Percentiles rank a stretch among this genome's conserved stretches.
Conservation (phyloP, 1,140 invertebrate genomes). For the Teleopsis dalmanni region DNA sequence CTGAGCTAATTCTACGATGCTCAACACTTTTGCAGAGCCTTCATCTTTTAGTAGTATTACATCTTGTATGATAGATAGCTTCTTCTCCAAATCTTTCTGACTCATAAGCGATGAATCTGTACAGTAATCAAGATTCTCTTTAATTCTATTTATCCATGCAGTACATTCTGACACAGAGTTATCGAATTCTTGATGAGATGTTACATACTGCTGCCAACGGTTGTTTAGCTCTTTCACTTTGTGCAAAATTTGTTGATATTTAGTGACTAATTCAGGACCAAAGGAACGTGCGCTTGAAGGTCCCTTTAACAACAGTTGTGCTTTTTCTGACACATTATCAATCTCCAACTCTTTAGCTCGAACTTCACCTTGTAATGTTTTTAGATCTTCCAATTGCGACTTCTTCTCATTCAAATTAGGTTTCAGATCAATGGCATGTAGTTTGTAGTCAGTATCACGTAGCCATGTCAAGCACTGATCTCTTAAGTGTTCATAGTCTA, state of each 20-base stretch:
- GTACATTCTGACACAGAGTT: constrained; percentile 69
- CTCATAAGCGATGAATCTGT: constrained; percentile 71
- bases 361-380: constrained; percentile 78
- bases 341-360: constrained; percentile 87
- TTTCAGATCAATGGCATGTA: constrained; percentile 85
- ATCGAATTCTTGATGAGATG: constrained; percentile 81
- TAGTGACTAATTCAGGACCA: constrained; percentile 78
- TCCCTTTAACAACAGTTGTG: constrained; percentile 73
- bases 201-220: constrained; percentile 88
- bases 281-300: constrained; percentile 51
- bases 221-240: constrained; percentile 86
- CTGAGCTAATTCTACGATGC: constrained; percentile 80
- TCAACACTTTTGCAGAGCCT: constrained; percentile 79
- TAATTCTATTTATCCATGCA: constrained; percentile 77
- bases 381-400: constrained; percentile 69
- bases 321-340: constrained; percentile 83
- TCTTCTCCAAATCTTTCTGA: constrained; percentile 77
- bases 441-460: constrained; percentile 75
- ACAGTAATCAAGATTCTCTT: constrained; percentile 76
- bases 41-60: constrained; percentile 83
- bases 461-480: constrained; percentile 84
- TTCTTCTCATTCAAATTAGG: constrained; percentile 76
- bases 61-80: constrained; percentile 77
- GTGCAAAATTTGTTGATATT: constrained; percentile 82
- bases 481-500: constrained; percentile 80